Evolutionary conservation across 1,140 invertebrate genomes (phyloP), one percentile per base, ranked within the genome.

Genomic region (Heliothis virescens): DNA sequence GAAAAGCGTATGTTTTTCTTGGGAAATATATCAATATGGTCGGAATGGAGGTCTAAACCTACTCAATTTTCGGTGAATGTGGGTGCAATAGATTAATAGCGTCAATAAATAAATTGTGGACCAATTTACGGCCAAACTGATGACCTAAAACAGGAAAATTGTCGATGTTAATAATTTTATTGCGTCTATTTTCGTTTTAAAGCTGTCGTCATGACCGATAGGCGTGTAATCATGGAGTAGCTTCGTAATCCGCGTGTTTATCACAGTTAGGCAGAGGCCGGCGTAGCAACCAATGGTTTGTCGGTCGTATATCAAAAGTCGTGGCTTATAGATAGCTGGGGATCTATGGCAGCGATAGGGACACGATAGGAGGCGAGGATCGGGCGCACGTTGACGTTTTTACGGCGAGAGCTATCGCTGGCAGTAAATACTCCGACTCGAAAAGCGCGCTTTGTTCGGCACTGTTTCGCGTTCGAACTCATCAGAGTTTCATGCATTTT

Each of bases 351-450:
- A 41, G 26, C 78, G 77, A 76, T 50, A 72, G 74, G 65, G 53
- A 71, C 26, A 59, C 62, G 74, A 82, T 82, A 82, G 79, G 84
- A 59, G 71, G 82, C 85, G 86, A 87, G 81, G 83, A 74, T 81
- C 83, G 83, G 72, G 82, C 83, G 80, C 83, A 82, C 84, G 89
- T 82, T 88, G 90, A 91, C 89, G 89, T 89, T 89, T 92, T 91
- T 92, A 92, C 84, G 85, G 88, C 86, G 73, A 72, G 29, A 87
- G 86, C 90, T 92, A 90, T 87, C 83, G 83, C 71, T 63, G 26
- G 21, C 82, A 78, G 90, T 90, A 91, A 90, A 91, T 89, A 86
- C 85, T 57, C 79, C 80, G 81, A 85, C 84, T 83, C 67, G 85
- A 82, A 50, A 41, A 16, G 52, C 48, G 73, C 48, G 48, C 82